Conservation (phyloP, 2,113 vertebrate species). For the Hippolais icterina region DNA sequence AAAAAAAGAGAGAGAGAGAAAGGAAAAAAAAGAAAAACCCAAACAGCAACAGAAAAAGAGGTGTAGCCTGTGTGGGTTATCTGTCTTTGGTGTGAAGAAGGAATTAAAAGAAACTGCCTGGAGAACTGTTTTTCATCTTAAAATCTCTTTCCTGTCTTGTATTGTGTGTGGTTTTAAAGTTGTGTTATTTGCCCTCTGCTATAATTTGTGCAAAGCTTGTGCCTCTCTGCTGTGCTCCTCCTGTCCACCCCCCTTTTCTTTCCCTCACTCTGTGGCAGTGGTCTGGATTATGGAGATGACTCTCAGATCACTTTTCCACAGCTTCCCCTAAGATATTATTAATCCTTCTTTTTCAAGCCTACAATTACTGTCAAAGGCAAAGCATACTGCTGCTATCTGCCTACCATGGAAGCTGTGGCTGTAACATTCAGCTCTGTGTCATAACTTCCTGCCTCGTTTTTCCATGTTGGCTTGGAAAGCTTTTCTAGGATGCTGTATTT, state of each 20-base stretch:
- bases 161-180: background rate
- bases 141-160: background rate
- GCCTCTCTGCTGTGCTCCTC: background rate
- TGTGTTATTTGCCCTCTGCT: background rate
- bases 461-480: slow-evolving; percentile 41
- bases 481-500: background rate
- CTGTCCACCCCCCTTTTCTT: accelerated
- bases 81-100: background rate
- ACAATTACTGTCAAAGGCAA: background rate
- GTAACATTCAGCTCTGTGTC: background rate
- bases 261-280: background rate
- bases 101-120: background rate
- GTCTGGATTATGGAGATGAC: background rate
- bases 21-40: accelerated
- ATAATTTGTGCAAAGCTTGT: background rate
- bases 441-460: slow-evolving; percentile 33
- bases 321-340: background rate
- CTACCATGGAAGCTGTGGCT: background rate
- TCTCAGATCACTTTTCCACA: background rate
- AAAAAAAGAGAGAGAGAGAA: no score
- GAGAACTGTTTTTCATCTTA: background rate
- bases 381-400: background rate
- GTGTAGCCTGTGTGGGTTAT: background rate
- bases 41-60: background rate
- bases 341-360: slow-evolving; percentile 10